phyloP scores from a whole-genome alignment of 2,888 invertebrate genomes.

The Lampropteryx suffumata region DNA sequence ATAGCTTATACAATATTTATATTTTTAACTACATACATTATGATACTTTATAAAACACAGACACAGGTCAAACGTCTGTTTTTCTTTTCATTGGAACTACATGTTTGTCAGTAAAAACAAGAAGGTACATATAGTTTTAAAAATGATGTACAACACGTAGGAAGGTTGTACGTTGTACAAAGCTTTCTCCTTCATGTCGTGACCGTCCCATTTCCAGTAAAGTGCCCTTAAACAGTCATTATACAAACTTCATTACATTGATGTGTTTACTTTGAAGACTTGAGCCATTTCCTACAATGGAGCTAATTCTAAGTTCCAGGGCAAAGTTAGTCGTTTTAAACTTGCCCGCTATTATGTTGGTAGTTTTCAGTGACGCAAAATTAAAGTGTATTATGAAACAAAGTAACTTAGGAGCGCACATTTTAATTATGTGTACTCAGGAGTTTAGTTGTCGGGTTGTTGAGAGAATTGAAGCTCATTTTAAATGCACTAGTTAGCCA shows the following conservation, averaged over 20 bases:
- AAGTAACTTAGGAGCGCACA: slow-evolving; percentile 30
- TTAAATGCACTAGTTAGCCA: slow-evolving; percentile 21
- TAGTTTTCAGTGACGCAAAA: slow-evolving; percentile 30
- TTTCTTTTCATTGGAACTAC: too few relatives aligned
- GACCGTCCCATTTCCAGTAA: slow-evolving; percentile 17
- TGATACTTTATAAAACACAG: too few relatives aligned
- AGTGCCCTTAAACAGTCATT: slow-evolving; percentile 34
- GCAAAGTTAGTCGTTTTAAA: slow-evolving; percentile 42
- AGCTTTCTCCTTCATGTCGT: slow-evolving; percentile 4
- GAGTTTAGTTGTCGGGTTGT: slow-evolving; percentile 27
- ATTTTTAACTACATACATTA: too few relatives aligned
- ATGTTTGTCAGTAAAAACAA: too few relatives aligned
- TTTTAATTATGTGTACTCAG: slow-evolving; percentile 32
- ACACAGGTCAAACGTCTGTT: too few relatives aligned
- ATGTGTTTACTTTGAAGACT: slow-evolving; percentile 53
- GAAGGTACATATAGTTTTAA: background rate
- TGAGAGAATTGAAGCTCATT: slow-evolving; percentile 26
- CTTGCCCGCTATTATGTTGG: slow-evolving; percentile 25
- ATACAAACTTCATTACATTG: slow-evolving; percentile 51
- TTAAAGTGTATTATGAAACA: slow-evolving; percentile 31
- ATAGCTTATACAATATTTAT: too few relatives aligned
- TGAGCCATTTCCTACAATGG: slow-evolving; percentile 43
- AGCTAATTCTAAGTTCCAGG: slow-evolving; percentile 43
- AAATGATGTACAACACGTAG: background rate
- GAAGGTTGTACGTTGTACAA: background rate